These are phyloP conservation scores for Rhimphoctona megacephalus DNA, from an alignment of 2,888 invertebrate species.

Conservation along the genomic window DNA sequence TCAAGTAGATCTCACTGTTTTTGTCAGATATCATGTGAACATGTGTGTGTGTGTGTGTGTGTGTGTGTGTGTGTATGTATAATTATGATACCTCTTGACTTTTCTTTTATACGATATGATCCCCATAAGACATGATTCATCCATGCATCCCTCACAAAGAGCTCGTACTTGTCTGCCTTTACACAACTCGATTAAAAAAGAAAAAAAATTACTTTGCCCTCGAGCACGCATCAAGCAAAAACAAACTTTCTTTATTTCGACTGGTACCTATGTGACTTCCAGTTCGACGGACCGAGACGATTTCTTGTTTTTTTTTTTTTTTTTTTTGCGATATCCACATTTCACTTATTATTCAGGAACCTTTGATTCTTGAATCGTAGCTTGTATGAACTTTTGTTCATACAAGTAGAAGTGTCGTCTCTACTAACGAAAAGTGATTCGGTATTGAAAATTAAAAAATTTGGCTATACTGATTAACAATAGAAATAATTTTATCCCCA, in stretches of 20 bases:
- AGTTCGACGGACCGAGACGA: conserved; percentile 9
- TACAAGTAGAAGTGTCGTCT: neutral
- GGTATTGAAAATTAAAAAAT: neutral
- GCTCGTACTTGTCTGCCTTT: conserved; percentile 11
- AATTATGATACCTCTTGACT: conserved; percentile 12
- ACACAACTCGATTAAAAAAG: neutral
- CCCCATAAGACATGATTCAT: neutral
- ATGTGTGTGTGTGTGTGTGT: neutral
- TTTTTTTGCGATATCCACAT: neutral
- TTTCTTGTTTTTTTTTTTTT: neutral
- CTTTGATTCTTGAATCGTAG: neutral
- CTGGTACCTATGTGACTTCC: conserved; percentile 18
- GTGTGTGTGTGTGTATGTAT: neutral
- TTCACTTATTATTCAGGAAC: neutral
- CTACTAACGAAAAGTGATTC: neutral
- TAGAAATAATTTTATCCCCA: neutral
- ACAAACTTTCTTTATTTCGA: neutral
- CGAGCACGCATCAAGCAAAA: neutral
- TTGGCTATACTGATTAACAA: neutral
- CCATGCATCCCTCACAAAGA: conserved; percentile 16
- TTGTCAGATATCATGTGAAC: neutral
- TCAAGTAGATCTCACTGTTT: conserved; percentile 30
- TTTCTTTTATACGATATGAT: neutral
- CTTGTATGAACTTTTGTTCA: neutral
- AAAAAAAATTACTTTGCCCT: conserved; percentile 1